Percentiles rank a stretch among this genome's conserved stretches.
phyloP scores from a whole-genome alignment of 2,888 invertebrate genomes.

The Myopa tessellatipennis region DNA sequence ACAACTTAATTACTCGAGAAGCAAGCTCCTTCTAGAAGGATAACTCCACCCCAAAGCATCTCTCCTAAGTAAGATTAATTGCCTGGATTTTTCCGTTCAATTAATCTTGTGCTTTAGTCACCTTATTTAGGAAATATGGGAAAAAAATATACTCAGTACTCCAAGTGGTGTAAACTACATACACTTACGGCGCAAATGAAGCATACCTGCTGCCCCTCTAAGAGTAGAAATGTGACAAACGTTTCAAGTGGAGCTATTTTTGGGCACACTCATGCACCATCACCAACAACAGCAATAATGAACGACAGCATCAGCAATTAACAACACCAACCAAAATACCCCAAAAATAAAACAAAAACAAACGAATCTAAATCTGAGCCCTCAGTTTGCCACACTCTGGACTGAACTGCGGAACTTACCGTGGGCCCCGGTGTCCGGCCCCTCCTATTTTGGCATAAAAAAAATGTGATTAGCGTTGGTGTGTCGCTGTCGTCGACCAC shows the following conservation, averaged over 20 bases:
- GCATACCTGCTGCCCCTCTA: slow-evolving; percentile 6
- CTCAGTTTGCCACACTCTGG: neutral
- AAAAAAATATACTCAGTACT: neutral
- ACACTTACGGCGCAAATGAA: neutral
- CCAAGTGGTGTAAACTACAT: neutral
- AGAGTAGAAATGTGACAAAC: neutral
- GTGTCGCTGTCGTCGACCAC: slow-evolving; percentile 42
- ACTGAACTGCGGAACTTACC: neutral
- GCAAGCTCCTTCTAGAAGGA: slow-evolving; percentile 58
- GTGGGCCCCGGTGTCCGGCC: neutral
- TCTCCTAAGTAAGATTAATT: slow-evolving; percentile 61
- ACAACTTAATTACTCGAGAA: slow-evolving; percentile 7
- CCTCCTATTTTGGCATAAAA: neutral
- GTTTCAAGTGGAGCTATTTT: slow-evolving; percentile 11
- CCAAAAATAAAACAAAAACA: neutral
- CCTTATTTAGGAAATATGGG: slow-evolving; percentile 36
- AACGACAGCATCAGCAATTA: neutral
- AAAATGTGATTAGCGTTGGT: neutral
- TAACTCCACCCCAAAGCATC: slow-evolving; percentile 21
- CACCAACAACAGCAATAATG: neutral
- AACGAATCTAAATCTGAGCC: neutral
- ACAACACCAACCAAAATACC: neutral
- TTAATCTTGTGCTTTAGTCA: slow-evolving; percentile 61
- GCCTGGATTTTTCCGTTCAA: slow-evolving; percentile 62
- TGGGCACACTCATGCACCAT: neutral